Evolutionary conservation across 2,113 vertebrate genomes (phyloP), one percentile per base, ranked within the genome.

Genomic region (Triplophysa dalaica): DNA sequence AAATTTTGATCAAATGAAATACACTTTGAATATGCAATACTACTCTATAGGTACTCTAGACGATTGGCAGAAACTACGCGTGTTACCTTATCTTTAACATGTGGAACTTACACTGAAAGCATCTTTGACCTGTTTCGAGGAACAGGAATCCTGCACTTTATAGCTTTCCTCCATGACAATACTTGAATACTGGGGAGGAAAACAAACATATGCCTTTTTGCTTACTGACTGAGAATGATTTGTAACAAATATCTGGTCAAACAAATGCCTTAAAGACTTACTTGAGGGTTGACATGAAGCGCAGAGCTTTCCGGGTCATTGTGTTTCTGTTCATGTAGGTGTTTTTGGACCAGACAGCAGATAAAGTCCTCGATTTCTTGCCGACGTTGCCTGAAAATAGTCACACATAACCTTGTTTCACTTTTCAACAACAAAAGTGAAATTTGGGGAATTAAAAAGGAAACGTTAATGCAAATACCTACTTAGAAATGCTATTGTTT

Each of bases 401-500:
- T 80, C 7, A 41, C 17, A 33, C 19, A 4, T 4, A 69, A 10
- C 4, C 16, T 52, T 52, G 50, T 17, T 52, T 52, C 48, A 8
- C 43, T 52, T 33, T 3, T 16, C 11, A 1, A 13, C 3, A 17
- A 19, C 52, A 3, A 5, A 12, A 22, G 10, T 17, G 4, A 56
- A 38, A 38, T 38, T 38, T 38, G 6, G 33, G 33, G 5, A 38
- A 7, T 38, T 38, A 6, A 38, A 38, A 7, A 7, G 33, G 33
- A 8, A n/a, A 29, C 12, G 7, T 33, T n/a, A n/a, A 21, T 17
- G 8, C 17, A 0, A 48, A 9, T 3, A 92, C 96, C 94, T 94
- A 99, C 98, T 97, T 99, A 80, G 98, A 97, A 85, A 99, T 93
- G n/a, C 84, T 84, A 87, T 96, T 98, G 90, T 99, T 99, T 87